Evolutionary conservation across 2,797 vertebrate species (phyloP).

Genomic region (Erpetoichthys calabaricus): DNA sequence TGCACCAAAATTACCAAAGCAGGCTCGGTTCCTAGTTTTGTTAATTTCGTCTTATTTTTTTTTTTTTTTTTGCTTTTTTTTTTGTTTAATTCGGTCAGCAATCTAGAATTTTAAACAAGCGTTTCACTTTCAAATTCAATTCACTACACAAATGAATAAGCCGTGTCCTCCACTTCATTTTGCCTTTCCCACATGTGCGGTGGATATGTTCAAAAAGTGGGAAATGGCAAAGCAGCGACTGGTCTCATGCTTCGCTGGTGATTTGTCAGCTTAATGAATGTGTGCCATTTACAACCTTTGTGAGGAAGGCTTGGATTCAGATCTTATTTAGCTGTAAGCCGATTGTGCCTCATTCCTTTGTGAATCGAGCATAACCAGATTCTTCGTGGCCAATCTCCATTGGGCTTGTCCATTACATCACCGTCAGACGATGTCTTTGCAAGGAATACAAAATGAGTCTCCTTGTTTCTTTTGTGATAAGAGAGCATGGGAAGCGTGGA

Average conservation of each 20-base stretch:
- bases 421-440: conserved; percentile 34
- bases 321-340: conserved; percentile 39
- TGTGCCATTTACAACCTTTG: conserved; percentile 38
- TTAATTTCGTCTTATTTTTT: no score
- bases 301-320: conserved; percentile 33
- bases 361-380: conserved; percentile 60
- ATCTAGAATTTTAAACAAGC: no score
- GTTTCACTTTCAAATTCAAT: neutral
- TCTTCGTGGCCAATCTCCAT: conserved; percentile 50
- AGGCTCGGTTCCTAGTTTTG: no score
- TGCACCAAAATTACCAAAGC: no score
- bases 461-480: conserved; percentile 35
- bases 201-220: conserved; percentile 9
- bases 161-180: conserved; percentile 7
- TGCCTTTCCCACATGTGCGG: conserved; percentile 16
- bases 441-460: conserved; percentile 32
- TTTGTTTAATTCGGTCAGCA: no score
- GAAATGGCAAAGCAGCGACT: conserved; percentile 13
- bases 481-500: conserved; percentile 48
- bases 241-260: conserved; percentile 52
- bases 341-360: conserved; percentile 33
- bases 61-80: no score
- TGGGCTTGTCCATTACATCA: conserved; percentile 43
- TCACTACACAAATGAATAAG: conserved; percentile 8
- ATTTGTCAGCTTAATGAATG: conserved; percentile 50